Evolutionary conservation across 1,140 invertebrate species (phyloP).

Genomic region (Formica exsecta): DNA sequence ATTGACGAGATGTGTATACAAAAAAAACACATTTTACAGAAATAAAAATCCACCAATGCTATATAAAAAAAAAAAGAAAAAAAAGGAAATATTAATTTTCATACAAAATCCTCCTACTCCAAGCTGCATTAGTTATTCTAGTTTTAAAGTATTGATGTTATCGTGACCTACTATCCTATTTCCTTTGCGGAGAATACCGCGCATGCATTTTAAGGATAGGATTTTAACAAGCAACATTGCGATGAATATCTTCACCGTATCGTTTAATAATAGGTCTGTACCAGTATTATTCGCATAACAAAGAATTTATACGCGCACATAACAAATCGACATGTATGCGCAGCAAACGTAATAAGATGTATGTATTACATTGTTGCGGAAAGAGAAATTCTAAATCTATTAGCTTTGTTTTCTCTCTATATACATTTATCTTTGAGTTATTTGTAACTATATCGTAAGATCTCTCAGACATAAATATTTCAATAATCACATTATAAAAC

Average conservation of each 20-base stretch:
- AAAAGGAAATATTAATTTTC: not conserved
- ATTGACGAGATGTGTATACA: not conserved
- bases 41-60: not conserved
- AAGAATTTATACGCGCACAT: not conserved
- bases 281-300: slow-evolving; percentile 6
- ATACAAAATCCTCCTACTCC: not conserved
- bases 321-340: slow-evolving; percentile 22
- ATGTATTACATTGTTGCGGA: not conserved
- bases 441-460: not conserved
- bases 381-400: slow-evolving; percentile 35
- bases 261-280: slow-evolving; percentile 19
- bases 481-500: not conserved
- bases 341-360: not conserved
- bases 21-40: not conserved
- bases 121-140: slow-evolving; percentile 38
- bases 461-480: not conserved
- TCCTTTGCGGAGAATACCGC: slow-evolving; percentile 29
- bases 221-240: slow-evolving; percentile 43
- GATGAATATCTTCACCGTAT: slow-evolving; percentile 33
- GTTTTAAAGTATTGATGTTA: slow-evolving; percentile 43
- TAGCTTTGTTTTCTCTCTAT: not conserved
- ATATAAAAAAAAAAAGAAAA: not conserved
- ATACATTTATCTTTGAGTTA: not conserved
- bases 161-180: slow-evolving; percentile 54
- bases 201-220: slow-evolving; percentile 55